Conservation (phyloP, 2,113 vertebrate genomes). For the Bufo bufo region DNA sequence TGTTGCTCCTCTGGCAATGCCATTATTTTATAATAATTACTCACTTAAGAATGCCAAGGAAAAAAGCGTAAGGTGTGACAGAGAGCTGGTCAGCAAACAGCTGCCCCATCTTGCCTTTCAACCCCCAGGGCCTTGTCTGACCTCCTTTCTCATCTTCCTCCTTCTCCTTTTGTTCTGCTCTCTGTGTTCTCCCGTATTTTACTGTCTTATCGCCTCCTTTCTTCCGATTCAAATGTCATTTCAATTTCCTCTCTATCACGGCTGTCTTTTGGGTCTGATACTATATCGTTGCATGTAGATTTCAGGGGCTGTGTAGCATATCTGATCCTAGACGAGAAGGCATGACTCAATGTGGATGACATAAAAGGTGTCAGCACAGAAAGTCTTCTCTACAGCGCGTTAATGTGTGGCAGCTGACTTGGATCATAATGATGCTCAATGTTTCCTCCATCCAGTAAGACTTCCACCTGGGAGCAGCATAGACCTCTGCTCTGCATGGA, state of each 20-base stretch:
- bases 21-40: conserved; percentile 72
- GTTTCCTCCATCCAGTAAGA: not conserved
- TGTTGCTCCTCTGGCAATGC: conserved; percentile 68
- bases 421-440: conserved; percentile 9
- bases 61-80: conserved; percentile 73
- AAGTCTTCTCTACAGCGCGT: not conserved
- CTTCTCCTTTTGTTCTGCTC: conserved; percentile 44
- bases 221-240: conserved; percentile 68
- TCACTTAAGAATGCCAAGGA: conserved; percentile 68
- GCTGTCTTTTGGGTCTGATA: conserved; percentile 18
- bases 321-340: not conserved
- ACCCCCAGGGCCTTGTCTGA: conserved; percentile 66
- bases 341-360: not conserved
- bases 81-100: conserved; percentile 72
- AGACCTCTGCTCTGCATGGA: not conserved
- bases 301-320: conserved; percentile 9
- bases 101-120: conserved; percentile 71
- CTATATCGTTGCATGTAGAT: conserved; percentile 23
- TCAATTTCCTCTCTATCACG: conserved; percentile 45
- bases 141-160: conserved; percentile 61
- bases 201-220: conserved; percentile 66
- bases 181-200: conserved; percentile 44
- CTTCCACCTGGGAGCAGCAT: not conserved
- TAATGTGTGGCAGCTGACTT: not conserved
- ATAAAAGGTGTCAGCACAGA: conserved; percentile 15